phyloP scores from a whole-genome alignment of 2,888 invertebrate species.

The Rutpela maculata region DNA sequence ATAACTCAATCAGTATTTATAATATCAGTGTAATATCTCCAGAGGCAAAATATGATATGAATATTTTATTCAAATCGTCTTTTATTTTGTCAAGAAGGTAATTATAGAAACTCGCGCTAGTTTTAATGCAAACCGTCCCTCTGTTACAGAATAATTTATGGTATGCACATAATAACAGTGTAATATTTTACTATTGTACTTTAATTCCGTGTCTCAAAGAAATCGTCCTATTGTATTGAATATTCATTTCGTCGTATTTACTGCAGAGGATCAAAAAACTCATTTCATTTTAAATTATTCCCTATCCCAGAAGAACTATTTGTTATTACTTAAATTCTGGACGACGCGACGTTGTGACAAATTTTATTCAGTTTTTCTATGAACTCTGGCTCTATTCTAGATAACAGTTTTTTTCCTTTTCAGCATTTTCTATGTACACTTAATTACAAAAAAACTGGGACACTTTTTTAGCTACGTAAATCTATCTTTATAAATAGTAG shows the following conservation, averaged over 20 bases:
- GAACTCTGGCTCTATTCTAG: too few species aligned
- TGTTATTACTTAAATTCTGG: neutral
- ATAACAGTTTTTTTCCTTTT: too few species aligned
- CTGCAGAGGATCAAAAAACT: neutral
- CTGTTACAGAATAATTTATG: constrained; percentile 18
- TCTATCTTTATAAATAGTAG: too few species aligned
- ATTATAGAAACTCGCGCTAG: neutral
- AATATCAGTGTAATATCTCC: too few species aligned
- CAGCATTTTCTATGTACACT: too few species aligned
- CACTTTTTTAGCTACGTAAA: too few species aligned
- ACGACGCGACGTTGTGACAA: neutral
- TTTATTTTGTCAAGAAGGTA: neutral
- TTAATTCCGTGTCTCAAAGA: constrained; percentile 19
- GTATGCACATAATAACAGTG: constrained; percentile 8
- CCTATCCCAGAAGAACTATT: neutral
- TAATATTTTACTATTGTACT: constrained; percentile 1
- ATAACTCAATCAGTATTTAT: too few species aligned
- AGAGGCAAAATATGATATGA: neutral
- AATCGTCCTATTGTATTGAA: constrained; percentile 13
- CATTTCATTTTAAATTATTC: constrained; percentile 11
- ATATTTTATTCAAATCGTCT: neutral
- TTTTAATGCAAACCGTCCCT: constrained; percentile 15
- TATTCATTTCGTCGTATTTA: constrained; percentile 17
- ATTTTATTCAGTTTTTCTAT: neutral
- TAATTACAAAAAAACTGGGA: too few species aligned